These are phyloP conservation scores for Trissoscelio sp. DNA, from an alignment of 2,888 invertebrate genomes.

Conservation along the genomic window DNA sequence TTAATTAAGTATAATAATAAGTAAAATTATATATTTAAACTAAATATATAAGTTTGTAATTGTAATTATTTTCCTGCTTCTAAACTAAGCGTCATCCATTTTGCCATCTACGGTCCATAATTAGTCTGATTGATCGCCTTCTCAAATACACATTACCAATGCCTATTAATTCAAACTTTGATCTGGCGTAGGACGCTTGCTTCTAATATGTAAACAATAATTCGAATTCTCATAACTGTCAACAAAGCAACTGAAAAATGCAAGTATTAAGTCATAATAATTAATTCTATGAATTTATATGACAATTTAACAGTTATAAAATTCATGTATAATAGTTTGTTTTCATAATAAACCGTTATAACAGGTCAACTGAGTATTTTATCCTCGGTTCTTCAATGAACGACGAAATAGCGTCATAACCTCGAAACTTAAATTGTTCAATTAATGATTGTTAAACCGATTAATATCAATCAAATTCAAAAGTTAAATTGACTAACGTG, in stretches of 20 bases:
- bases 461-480: background rate
- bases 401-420: conserved; percentile 37
- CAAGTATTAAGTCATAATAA: background rate
- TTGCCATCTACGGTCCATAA: too few relatives aligned
- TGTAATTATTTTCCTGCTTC: too few relatives aligned
- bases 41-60: too few relatives aligned
- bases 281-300: background rate
- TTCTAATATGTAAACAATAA: conserved; percentile 54
- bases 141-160: too few relatives aligned
- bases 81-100: too few relatives aligned
- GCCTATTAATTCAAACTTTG: conserved; percentile 29
- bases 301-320: background rate
- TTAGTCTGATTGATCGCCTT: too few relatives aligned
- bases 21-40: too few relatives aligned
- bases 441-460: background rate
- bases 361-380: conserved; percentile 5
- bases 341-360: conserved; percentile 3
- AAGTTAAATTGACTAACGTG: background rate
- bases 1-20: too few relatives aligned
- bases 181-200: conserved; percentile 28
- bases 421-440: background rate
- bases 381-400: conserved; percentile 8
- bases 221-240: conserved; percentile 52
- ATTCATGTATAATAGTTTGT: background rate
- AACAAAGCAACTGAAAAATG: conserved; percentile 12